Percentiles rank a stretch among this genome's conserved stretches.
Conservation (phyloP, 2,113 vertebrate genomes). For the Ranitomeya variabilis region DNA sequence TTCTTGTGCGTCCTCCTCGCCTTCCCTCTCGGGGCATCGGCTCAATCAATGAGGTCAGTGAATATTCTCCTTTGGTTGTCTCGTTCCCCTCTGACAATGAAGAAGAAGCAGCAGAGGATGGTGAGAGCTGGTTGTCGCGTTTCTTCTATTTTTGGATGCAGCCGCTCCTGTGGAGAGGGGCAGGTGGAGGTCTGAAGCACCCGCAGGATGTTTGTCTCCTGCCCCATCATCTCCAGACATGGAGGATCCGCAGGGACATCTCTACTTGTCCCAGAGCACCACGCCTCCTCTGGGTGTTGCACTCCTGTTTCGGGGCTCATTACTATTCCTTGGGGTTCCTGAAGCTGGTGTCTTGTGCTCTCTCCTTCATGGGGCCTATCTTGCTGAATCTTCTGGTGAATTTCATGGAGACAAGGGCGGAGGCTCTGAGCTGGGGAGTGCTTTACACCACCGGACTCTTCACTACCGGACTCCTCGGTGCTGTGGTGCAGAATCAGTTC, state of each 20-base stretch:
- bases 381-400: conserved; percentile 85
- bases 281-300: conserved; percentile 77
- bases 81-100: conserved; percentile 62
- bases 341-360: conserved; percentile 77
- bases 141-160: conserved; percentile 91
- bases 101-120: conserved; percentile 84
- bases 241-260: conserved; percentile 70
- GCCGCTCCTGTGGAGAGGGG: conserved; percentile 81
- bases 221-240: conserved; percentile 76
- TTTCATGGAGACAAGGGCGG: conserved; percentile 83
- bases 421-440: conserved; percentile 81
- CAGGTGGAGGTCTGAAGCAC: conserved; percentile 73
- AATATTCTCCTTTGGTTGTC: conserved; percentile 69
- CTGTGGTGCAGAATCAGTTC: conserved; percentile 84
- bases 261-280: background rate
- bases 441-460: conserved; percentile 85
- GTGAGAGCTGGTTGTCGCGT: conserved; percentile 83
- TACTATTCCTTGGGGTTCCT: conserved; percentile 84
- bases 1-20: conserved; percentile 68
- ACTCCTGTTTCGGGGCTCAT: conserved; percentile 78
- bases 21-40: conserved; percentile 61
- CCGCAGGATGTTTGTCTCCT: conserved; percentile 79
- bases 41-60: conserved; percentile 68
- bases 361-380: conserved; percentile 85
- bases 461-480: conserved; percentile 74